Evolutionary conservation across 2,797 vertebrate species (phyloP), one percentile per base, ranked within the genome.

Genomic region (Hoplostethus atlanticus): DNA sequence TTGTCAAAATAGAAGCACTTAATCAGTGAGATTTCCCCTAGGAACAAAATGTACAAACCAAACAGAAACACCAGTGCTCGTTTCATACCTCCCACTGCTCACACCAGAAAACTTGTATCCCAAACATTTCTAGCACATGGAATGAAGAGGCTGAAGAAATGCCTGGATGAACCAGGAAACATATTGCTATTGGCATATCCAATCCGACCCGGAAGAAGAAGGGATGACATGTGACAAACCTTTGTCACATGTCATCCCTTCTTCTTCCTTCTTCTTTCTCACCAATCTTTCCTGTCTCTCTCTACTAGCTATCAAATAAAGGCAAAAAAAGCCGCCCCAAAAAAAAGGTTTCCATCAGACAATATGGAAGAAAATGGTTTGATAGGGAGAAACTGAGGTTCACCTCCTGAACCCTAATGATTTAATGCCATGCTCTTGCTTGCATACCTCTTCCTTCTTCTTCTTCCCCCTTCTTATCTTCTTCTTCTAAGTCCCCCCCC

Each of bases 1-100:
- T 89, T 89, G 85, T 90, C 87, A 88, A 87, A 92, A 91, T 88
- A 87, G 88, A 84, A 88, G 73, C 84, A 89, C 84, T 92, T 89
- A 91, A 91, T 92, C 89, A 91, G 89, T 40, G 78, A 79, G 70
- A 90, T 86, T 90, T 88, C 87, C 84, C 84, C 53, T 61, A 86
- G 85, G 89, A 87, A 90, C 44, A 42, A 60, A 69, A 50, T 59
- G 55, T 68, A 51, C 89, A 89, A 84, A 84, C 87, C 81, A 88
- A 92, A 92, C 83, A 91, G 85, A 90, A 85, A 89, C 88, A 86
- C 79, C 68, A 68, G 59, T 44, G 64, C 80, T 81, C 34, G 64
- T 63, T 77, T 78, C 42, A 16, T 79, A 89, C 89, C 87, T 88
- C 85, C 88, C 77, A 85, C 73, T 42, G 77, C 64, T 85, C 64